Percentiles rank a stretch among this genome's conserved stretches.
Conservation (phyloP, 2,797 vertebrate genomes). For the Lithobates sylvaticus region DNA sequence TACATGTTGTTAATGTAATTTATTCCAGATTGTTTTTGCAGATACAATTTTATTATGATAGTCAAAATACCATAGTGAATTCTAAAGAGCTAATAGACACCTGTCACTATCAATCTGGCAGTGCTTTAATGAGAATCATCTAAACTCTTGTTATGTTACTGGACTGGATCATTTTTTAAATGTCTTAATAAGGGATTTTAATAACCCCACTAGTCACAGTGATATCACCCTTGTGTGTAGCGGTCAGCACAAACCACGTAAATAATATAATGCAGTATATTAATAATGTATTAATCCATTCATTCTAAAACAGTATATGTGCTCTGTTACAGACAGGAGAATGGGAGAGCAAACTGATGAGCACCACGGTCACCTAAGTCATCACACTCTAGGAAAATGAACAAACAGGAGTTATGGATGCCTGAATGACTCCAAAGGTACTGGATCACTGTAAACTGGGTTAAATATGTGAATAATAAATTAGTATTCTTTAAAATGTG, state of each 20-base stretch:
- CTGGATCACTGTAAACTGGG: neutral
- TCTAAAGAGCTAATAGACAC: neutral
- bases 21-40: neutral
- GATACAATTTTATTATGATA: neutral
- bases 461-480: neutral
- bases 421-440: neutral
- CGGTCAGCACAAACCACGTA: conserved; percentile 19
- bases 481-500: neutral
- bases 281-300: conserved; percentile 38
- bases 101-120: neutral
- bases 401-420: neutral
- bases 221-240: conserved; percentile 31
- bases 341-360: conserved; percentile 5
- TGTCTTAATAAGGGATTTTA: conserved; percentile 25
- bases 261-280: conserved; percentile 25
- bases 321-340: neutral
- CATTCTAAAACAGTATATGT: neutral
- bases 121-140: neutral
- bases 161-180: neutral
- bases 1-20: too few species aligned
- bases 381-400: neutral
- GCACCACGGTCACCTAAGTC: neutral
- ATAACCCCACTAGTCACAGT: conserved; percentile 1
- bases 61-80: neutral
- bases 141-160: neutral